Conservation (phyloP, 37 sponge, comb jelly and placozoan species). For the Theonella swinhoei region DNA sequence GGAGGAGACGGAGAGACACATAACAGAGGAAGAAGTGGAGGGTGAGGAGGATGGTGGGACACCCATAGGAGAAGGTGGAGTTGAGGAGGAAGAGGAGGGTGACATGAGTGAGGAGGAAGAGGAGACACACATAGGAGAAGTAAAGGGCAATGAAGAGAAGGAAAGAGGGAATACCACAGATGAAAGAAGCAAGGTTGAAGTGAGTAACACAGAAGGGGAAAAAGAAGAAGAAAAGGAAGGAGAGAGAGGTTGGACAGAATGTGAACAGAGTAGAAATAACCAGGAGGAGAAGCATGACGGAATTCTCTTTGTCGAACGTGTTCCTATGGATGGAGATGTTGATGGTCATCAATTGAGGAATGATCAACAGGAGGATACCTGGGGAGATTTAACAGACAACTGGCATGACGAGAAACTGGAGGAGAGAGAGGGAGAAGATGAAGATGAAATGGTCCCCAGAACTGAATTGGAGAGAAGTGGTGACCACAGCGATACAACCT, state of each 20-base stretch:
- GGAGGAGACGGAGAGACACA: not conserved
- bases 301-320: too few relatives aligned
- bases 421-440: not conserved
- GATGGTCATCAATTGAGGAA: too few relatives aligned
- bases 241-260: not conserved
- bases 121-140: not conserved
- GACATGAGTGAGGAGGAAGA: not conserved
- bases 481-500: too few relatives aligned
- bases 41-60: slow-evolving; percentile 8
- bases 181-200: too few relatives aligned
- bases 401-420: too few relatives aligned
- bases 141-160: not conserved
- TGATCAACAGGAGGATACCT: too few relatives aligned
- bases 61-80: not conserved
- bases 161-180: not conserved
- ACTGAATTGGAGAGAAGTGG: not conserved
- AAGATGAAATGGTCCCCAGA: not conserved
- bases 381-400: too few relatives aligned
- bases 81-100: not conserved
- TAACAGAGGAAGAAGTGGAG: not conserved
- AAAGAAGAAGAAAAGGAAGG: slow-evolving; percentile 6
- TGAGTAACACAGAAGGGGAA: not conserved
- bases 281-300: too few relatives aligned
- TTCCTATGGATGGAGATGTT: too few relatives aligned
- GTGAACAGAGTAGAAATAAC: not conserved